A percentile compares a stretch with the other conserved stretches of the same genome.
phyloP scores from a whole-genome alignment of 2,113 vertebrate genomes.

The Talpa occidentalis region DNA sequence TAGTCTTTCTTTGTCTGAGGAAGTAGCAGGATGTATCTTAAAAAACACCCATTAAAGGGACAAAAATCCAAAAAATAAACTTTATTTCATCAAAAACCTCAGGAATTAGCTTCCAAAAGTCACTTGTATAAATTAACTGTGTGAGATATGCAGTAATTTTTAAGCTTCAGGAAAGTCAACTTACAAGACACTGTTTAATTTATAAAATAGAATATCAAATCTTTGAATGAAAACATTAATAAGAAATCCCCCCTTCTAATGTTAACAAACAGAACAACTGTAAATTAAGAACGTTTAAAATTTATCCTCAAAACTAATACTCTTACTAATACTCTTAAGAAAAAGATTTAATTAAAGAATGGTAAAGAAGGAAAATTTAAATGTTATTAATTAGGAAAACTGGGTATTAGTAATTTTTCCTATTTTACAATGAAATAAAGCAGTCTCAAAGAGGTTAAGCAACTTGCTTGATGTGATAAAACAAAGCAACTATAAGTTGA shows the following conservation, averaged over 20 bases:
- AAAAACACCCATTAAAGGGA: background rate
- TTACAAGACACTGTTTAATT: background rate
- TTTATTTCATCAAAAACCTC: background rate
- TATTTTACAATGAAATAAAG: background rate
- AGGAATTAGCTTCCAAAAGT: background rate
- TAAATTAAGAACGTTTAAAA: background rate
- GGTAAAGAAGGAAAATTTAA: background rate
- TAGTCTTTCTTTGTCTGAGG: background rate
- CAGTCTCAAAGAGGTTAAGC: background rate
- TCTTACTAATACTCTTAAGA: background rate
- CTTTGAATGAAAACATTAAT: background rate
- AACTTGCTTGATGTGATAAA: background rate
- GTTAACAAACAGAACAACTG: slow-evolving; percentile 8
- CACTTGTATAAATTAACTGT: background rate
- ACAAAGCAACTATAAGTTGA: background rate
- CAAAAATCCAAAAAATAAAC: background rate
- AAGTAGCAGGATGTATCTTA: background rate
- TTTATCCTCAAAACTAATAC: background rate
- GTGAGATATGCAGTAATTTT: background rate
- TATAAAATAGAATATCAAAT: background rate
- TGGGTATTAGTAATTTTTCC: background rate
- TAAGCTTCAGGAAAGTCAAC: background rate
- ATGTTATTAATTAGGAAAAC: background rate
- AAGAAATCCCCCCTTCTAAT: background rate
- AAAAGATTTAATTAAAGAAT: background rate